These are phyloP conservation scores for Crenuchus spilurus DNA, from an alignment of 2,797 vertebrate species.

Conservation along the genomic window DNA sequence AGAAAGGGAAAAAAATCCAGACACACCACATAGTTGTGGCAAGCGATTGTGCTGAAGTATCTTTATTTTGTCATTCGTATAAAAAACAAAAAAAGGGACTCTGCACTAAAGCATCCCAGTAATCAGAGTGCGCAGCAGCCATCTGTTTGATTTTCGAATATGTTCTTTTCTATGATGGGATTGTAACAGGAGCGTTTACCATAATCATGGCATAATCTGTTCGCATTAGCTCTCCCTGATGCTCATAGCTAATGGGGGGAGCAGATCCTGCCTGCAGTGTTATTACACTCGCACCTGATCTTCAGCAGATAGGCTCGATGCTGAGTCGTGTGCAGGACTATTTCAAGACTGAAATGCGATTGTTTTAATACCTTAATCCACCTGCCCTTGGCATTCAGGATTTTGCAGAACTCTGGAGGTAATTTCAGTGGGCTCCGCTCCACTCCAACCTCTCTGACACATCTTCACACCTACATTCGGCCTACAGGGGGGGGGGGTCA, in stretches of 20 bases:
- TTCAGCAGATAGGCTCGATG: conserved; percentile 76
- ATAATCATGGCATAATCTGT: conserved; percentile 77
- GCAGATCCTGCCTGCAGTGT: conserved; percentile 63
- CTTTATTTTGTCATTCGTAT: conserved; percentile 40
- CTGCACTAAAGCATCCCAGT: conserved; percentile 16
- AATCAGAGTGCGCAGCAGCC: conserved; percentile 39
- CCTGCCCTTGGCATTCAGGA: conserved; percentile 84
- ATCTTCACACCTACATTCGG: background rate
- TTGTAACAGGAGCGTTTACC: conserved; percentile 72
- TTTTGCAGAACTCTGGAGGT: conserved; percentile 79
- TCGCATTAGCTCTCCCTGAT: conserved; percentile 65
- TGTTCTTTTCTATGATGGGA: conserved; percentile 65
- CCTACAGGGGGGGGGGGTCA: background rate
- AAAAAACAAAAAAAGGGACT: conserved; percentile 5
- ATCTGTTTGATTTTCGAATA: conserved; percentile 62
- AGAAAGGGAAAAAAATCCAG: conserved; percentile 12
- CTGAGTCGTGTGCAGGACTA: conserved; percentile 80
- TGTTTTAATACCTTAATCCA: conserved; percentile 89
- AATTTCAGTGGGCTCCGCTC: conserved; percentile 78
- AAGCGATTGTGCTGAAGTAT: conserved; percentile 55
- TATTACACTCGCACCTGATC: conserved; percentile 78
- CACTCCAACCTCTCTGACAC: background rate
- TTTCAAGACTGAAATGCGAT: conserved; percentile 87
- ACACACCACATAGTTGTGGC: conserved; percentile 48
- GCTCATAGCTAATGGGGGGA: conserved; percentile 42